Evolutionary conservation across 2,113 vertebrate species (phyloP).

Genomic region (Sapajus apella): DNA sequence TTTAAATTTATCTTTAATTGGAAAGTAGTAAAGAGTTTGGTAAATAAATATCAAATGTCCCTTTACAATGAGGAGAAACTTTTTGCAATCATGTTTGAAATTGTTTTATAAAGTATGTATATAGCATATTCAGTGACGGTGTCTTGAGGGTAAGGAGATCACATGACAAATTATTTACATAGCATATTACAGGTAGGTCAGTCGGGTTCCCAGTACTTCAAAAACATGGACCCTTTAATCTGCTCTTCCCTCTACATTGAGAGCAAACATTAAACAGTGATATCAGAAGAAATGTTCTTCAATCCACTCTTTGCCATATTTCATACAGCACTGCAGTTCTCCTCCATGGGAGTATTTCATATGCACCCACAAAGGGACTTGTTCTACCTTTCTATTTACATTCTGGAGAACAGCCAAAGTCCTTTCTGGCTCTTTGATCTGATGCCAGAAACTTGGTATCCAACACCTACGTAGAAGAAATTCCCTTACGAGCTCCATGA

Average conservation of each 20-base stretch:
- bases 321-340: constrained; percentile 40
- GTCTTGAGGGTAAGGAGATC: not conserved
- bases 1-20: constrained; percentile 21
- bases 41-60: not conserved
- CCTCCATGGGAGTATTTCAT: not conserved
- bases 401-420: constrained; percentile 71
- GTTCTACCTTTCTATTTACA: constrained; percentile 73
- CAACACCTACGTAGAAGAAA: constrained; percentile 60
- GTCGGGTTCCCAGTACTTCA: constrained; percentile 45
- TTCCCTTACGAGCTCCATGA: constrained; percentile 37
- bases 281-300: constrained; percentile 59
- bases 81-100: not conserved
- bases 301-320: constrained; percentile 47
- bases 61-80: not conserved
- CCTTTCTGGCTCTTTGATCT: constrained; percentile 63
- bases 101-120: not conserved
- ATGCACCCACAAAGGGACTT: constrained; percentile 45
- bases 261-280: constrained; percentile 59
- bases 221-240: constrained; percentile 56
- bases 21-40: not conserved
- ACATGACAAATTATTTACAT: constrained; percentile 15
- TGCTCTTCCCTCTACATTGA: not conserved
- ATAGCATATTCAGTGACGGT: not conserved
- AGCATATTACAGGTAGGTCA: not conserved
- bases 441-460: constrained; percentile 67